Evolutionary conservation across 1,140 invertebrate species (phyloP).

Genomic region (Cheumatopsyche charites): DNA sequence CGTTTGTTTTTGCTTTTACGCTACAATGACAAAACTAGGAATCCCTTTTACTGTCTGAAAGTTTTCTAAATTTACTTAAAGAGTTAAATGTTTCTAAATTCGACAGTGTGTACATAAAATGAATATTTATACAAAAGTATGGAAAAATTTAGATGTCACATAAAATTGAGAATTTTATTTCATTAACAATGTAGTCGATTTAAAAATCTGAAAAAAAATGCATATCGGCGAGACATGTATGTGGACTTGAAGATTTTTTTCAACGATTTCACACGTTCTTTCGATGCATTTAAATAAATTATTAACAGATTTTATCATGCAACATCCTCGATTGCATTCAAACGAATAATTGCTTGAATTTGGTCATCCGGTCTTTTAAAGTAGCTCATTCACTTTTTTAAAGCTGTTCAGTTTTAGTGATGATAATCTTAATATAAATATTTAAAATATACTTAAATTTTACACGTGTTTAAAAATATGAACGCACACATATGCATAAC

Average conservation of each 20-base stretch:
- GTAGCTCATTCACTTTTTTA: not conserved
- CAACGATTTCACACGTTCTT: conserved; percentile 13
- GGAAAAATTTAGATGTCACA: too few species aligned
- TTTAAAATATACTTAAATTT: conserved; percentile 4
- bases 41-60: conserved; percentile 16
- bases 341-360: not conserved
- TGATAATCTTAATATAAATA: conserved; percentile 22
- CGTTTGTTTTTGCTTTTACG: conserved; percentile 5
- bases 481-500: too few species aligned
- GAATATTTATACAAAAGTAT: too few species aligned
- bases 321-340: conserved; percentile 7
- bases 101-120: too few species aligned
- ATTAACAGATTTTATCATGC: not conserved
- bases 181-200: too few species aligned
- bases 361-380: conserved; percentile 3
- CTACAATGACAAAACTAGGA: conserved; percentile 25
- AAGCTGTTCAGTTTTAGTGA: not conserved
- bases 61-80: conserved; percentile 6
- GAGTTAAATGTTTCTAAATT: not conserved
- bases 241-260: not conserved
- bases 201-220: too few species aligned
- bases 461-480: conserved; percentile 1
- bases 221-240: too few species aligned
- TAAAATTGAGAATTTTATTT: too few species aligned
- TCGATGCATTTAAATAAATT: not conserved